Evolutionary conservation across 2,113 vertebrate species (phyloP), one percentile per base, ranked within the genome.

Genomic region (Colinus virginianus): DNA sequence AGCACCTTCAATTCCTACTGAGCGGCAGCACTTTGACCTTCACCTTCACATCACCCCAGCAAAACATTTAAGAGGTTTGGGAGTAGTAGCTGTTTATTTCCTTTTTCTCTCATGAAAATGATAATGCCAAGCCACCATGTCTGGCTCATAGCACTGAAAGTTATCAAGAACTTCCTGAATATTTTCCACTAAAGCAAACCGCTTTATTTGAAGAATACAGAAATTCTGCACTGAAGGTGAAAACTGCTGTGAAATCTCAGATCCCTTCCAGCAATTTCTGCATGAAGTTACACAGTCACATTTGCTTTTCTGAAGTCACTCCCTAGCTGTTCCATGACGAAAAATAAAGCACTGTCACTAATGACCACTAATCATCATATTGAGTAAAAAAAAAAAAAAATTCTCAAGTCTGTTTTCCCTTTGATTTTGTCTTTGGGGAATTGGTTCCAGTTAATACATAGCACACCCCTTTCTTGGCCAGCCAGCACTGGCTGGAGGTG

Each of bases 121-220:
- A 94, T 84, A 95, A 96, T 38, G 78, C 46, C 55, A 87, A 96
- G 94, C 90, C 91, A 96, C 81, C 2, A 0, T 43, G 88, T 58
- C 86, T 95, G 81, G 51, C 94, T 96, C 96, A 95, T 87, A 84
- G 92, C 87, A 77, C 81, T 89, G 69, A 63, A 86, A 90, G 80
- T 94, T 95, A 92, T 34, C 78, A 96, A 95, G 91, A 92, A 77
- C 69, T 90, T 96, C 84, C 90, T 96, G 95, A 94, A 64, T 42
- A 79, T 69, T 94, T 96, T 95, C 94, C 77, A 66, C 51, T 0
- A 0, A 53, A 70, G 75, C 40, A 40, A 40, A 40, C 40, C 40
- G 87, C 86, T 63, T 75, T 91, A 34, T 91, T 97, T 90, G 85
- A 96, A 95, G 93, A 75, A 90, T n/a, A 91, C 81, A 95, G 74